Base-by-base conservation (phyloP, 2,797 vertebrate species). In the Falco peregrinus region DNA sequence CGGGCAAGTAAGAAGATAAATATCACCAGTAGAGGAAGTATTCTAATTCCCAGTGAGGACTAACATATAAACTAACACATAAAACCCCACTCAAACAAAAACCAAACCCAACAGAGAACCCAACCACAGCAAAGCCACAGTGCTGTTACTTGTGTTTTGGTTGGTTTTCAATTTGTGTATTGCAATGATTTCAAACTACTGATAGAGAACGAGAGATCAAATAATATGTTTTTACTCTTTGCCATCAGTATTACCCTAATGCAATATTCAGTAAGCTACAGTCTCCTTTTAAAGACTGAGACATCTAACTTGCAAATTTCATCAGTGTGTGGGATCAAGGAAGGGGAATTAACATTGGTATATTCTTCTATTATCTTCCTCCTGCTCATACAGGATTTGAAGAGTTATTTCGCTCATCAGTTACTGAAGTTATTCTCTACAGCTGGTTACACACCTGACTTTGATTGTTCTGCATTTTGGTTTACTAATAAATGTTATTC, bases 291-390 rank as follows among this genome's bases (percentile, higher is more conserved):
- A 82, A 96, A 95, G 88, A 70, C 48, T 31, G 29, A 89, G 79
- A 65, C 68, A 92, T 87, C 79, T 88, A 95, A 94, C 39, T 84
- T 85, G 67, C 47, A 95, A 93, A 95, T 95, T 91, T 91, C 50
- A 60, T 39, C 25, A 63, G 47, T 22, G 28, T 43, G 48, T 65
- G 39, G 73, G 74, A 92, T 75, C 57, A 76, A 90, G 69, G 64
- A 81, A 84, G 13, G 13, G 65, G 67, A 96, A 92, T 90, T 91
- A 94, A 84, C 21, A 29, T 19, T 59, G 70, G 48, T 51, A 56
- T 56, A 64, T 87, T 71, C 26, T 71, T 85, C 63, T 56, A 65
- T 89, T 93, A 93, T 89, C 51, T 87, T 87, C 13, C 45, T 91
- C 43, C 43, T 67, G 53, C 33, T 37, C 9, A 57, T 76, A 48